Conservation (phyloP, 2,113 vertebrate genomes). For the Vidua macroura region DNA sequence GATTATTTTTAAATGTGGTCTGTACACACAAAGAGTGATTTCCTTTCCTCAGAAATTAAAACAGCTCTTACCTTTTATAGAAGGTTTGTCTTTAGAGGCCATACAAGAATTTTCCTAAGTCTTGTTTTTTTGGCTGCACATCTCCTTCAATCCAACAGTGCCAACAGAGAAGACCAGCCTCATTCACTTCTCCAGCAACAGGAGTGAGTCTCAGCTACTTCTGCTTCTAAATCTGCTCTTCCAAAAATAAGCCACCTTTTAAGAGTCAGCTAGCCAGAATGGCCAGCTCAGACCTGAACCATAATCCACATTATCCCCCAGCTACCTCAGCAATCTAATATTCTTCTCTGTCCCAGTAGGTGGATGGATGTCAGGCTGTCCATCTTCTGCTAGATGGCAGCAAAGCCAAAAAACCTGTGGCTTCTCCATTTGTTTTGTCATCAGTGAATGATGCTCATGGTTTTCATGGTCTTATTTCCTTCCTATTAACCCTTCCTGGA, state of each 20-base stretch:
- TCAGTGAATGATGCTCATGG: neutral
- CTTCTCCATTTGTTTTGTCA: neutral
- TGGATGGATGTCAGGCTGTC: neutral
- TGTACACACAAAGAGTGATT: neutral
- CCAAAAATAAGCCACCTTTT: neutral
- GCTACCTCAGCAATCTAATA: neutral
- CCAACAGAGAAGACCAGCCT: accelerated
- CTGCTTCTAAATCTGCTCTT: neutral
- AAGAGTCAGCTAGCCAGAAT: neutral
- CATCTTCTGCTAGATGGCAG: conserved; percentile 47
- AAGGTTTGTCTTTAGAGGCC: neutral
- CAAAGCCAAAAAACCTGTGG: conserved; percentile 21
- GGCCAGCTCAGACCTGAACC: neutral
- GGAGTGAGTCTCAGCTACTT: neutral
- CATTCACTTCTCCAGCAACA: neutral
- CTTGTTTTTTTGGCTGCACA: neutral
- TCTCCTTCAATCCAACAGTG: neutral
- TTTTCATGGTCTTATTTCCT: neutral
- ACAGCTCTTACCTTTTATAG: neutral
- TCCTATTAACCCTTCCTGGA: neutral
- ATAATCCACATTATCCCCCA: neutral
- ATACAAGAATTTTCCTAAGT: neutral
- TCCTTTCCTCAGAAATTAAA: neutral
- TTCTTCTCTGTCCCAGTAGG: neutral
- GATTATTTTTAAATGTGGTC: neutral